Evolutionary conservation across 1,140 invertebrate genomes (phyloP), one percentile per base, ranked within the genome.

Genomic region (Potamilus streckersoni): DNA sequence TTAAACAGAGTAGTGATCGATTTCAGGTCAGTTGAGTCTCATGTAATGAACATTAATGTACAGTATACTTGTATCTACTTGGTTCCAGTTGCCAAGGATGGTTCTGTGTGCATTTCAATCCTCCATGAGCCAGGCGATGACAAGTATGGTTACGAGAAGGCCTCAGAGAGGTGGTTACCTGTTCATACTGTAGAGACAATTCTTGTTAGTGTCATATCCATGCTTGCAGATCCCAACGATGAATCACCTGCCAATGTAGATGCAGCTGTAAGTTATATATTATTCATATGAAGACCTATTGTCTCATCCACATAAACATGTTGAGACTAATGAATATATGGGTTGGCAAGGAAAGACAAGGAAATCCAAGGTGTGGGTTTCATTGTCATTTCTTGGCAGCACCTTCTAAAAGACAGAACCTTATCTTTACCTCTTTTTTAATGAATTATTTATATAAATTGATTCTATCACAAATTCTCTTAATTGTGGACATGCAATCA

Each of bases 161-260:
- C 98, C 75, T 97, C 96, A 68, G 98, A 99, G 90, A 93, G 98
- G 91, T 99, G 98, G 98, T 91, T 99, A 89, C 98, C 98, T 71
- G 97, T 99, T 78, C 98, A 99, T 91, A 99, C 98, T 84, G 98
- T 99, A 85, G 98, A 99, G 92, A 99, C 98, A 80, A 99, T 99
- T 90, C 96, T 91, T 73, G 97, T 99, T 86, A 89, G 87, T 84
- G 89, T 90, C 62, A 99, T 99, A 91, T 99, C 97, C 88, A 99
- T 99, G 98, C 92, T 99, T 86, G 97, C 98, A 84, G 98, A 99
- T 93, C 98, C 98, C 72, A 99, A 99, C 91, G 98, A 98, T 92
- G 98, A 99, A 93, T 98, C 97, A 91, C 98, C 98, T 85, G 98
- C 98, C 85, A 99, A 99, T 93, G 97, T 99, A 82, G 98, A 99